Conservation (phyloP, 2,888 invertebrate species). For the Muscina levida region DNA sequence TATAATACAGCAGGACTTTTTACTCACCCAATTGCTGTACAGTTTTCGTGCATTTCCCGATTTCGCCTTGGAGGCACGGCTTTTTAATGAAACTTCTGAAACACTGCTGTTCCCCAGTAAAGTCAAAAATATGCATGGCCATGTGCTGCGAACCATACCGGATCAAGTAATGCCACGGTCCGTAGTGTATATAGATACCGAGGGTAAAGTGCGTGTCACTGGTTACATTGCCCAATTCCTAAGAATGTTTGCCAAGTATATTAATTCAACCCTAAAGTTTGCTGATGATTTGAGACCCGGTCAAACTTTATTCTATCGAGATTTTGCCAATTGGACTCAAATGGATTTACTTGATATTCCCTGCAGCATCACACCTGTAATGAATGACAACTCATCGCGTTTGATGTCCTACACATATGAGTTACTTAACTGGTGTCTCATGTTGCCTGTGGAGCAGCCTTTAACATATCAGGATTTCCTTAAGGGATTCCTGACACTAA, state of each 20-base stretch:
- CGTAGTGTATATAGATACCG: conserved; percentile 51
- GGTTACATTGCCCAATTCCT: conserved; percentile 60
- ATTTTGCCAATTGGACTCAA: conserved; percentile 58
- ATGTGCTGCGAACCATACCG: conserved; percentile 44
- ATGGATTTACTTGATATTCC: conserved; percentile 55
- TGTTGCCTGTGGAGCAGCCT: conserved; percentile 63
- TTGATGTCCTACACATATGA: conserved; percentile 60
- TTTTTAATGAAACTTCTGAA: background rate
- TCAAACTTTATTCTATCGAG: conserved; percentile 44
- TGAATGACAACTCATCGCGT: conserved; percentile 19
- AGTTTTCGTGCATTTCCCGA: conserved; percentile 42
- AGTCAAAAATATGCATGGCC: conserved; percentile 53
- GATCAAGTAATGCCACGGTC: conserved; percentile 66
- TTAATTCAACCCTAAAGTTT: conserved; percentile 57
- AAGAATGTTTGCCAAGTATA: conserved; percentile 53
- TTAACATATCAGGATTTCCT: conserved; percentile 52
- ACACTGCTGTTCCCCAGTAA: conserved; percentile 36
- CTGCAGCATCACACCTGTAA: conserved; percentile 55
- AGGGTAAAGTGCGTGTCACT: conserved; percentile 31
- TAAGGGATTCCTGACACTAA: conserved; percentile 6
- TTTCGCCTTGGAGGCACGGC: background rate
- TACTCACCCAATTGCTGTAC: background rate
- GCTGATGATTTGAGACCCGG: conserved; percentile 45
- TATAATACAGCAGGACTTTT: conserved; percentile 28
- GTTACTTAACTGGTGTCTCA: conserved; percentile 49